Evolutionary conservation across 2,113 vertebrate genomes (phyloP).

Genomic region (Phodopus roborovskii): DNA sequence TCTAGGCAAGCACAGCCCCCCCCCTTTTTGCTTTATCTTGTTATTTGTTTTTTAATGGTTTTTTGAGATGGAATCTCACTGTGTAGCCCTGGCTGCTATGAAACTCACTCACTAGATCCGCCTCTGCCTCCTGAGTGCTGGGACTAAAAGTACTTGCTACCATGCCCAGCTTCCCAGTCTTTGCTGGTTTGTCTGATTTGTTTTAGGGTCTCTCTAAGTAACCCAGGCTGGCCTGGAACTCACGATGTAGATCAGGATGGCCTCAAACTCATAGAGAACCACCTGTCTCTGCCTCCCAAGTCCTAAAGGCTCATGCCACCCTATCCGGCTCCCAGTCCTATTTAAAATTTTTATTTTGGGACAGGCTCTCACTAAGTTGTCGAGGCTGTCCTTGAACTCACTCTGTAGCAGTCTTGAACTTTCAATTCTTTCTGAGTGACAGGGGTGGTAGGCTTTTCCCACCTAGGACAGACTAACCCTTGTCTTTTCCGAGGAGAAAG

Average conservation of each 20-base stretch:
- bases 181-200: neutral
- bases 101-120: neutral
- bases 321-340: no score
- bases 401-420: neutral
- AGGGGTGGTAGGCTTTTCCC: neutral
- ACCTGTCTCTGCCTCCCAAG: neutral
- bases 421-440: neutral
- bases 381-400: neutral
- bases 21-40: neutral
- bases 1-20: neutral
- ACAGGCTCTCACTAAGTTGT: neutral
- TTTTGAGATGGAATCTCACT: neutral
- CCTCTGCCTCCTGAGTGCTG: neutral
- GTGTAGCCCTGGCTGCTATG: neutral
- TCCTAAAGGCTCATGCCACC: neutral
- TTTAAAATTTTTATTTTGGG: neutral
- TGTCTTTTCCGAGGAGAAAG: neutral
- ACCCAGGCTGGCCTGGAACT: neutral
- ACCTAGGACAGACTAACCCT: neutral
- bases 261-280: neutral
- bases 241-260: neutral
- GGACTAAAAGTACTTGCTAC: neutral
- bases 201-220: neutral
- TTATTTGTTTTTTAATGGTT: neutral
- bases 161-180: neutral